These are phyloP conservation scores for Limnephilus lunatus DNA, from an alignment of 2,888 invertebrate species.

Conservation along the genomic window DNA sequence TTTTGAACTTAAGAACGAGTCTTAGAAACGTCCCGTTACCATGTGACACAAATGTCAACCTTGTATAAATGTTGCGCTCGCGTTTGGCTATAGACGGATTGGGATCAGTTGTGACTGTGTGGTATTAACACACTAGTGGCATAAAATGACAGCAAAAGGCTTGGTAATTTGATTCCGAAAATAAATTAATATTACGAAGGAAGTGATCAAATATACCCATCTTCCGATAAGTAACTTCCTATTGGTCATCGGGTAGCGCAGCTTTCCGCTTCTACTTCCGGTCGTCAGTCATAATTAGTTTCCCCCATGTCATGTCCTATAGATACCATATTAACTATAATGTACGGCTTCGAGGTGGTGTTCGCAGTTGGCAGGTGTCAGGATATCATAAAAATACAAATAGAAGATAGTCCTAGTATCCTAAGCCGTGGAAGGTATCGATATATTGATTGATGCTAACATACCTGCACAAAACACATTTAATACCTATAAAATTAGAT, in stretches of 20 bases:
- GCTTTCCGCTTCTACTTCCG: background rate
- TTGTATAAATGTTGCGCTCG: too few relatives aligned
- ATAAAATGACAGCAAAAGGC: background rate
- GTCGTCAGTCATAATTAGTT: background rate
- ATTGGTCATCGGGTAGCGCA: background rate
- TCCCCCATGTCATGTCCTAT: background rate
- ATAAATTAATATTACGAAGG: background rate
- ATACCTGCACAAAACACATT: too few relatives aligned
- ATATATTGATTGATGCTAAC: background rate
- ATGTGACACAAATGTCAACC: too few relatives aligned
- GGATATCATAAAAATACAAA: background rate
- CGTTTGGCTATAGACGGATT: too few relatives aligned
- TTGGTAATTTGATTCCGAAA: background rate
- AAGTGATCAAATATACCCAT: background rate
- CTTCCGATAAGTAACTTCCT: background rate
- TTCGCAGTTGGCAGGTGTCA: background rate
- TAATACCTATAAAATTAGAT: too few relatives aligned
- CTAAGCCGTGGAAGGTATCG: background rate
- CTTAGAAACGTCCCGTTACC: too few relatives aligned
- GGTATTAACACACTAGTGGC: too few relatives aligned
- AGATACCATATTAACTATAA: background rate
- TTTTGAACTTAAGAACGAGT: too few relatives aligned
- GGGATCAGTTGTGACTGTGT: too few relatives aligned
- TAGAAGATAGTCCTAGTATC: background rate
- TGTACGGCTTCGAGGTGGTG: background rate